Conservation (phyloP, 2,888 invertebrate genomes). For the Invenusta paracnida region DNA sequence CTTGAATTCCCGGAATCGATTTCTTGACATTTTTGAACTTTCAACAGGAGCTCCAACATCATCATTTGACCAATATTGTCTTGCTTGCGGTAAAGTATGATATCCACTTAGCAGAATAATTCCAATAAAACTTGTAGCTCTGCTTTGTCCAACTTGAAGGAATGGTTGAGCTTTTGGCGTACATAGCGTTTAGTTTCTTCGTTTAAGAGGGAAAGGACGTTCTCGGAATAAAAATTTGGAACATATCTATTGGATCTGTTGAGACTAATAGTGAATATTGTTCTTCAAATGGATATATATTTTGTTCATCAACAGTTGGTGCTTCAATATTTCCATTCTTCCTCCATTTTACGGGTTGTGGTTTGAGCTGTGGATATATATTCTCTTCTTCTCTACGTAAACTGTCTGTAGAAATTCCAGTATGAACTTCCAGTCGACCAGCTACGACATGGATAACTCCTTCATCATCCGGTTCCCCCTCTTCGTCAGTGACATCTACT, state of each 20-base stretch:
- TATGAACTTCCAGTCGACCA: constrained; percentile 5
- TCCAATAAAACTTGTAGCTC: constrained; percentile 20
- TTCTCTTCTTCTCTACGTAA: not conserved
- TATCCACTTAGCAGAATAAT: constrained; percentile 9
- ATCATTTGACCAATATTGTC: not conserved
- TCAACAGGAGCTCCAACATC: not conserved
- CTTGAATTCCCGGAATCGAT: constrained; percentile 27
- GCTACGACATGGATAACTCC: not conserved
- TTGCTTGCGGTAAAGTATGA: constrained; percentile 17
- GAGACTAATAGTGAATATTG: not conserved
- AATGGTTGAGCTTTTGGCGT: constrained; percentile 1
- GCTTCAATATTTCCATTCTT: not conserved
- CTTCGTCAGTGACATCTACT: constrained; percentile 22
- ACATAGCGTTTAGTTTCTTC: not conserved
- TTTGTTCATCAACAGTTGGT: not conserved
- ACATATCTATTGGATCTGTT: not conserved
- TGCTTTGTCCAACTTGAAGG: constrained; percentile 18
- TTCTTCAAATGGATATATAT: not conserved
- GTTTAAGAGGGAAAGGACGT: not conserved
- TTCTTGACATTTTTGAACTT: constrained; percentile 2
- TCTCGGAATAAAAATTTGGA: not conserved
- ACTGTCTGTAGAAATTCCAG: not conserved
- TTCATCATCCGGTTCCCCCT: not conserved
- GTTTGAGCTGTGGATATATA: not conserved
- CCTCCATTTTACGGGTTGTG: not conserved